phyloP scores from a whole-genome alignment of 2,888 invertebrate genomes.

The Callimorpha dominula region DNA sequence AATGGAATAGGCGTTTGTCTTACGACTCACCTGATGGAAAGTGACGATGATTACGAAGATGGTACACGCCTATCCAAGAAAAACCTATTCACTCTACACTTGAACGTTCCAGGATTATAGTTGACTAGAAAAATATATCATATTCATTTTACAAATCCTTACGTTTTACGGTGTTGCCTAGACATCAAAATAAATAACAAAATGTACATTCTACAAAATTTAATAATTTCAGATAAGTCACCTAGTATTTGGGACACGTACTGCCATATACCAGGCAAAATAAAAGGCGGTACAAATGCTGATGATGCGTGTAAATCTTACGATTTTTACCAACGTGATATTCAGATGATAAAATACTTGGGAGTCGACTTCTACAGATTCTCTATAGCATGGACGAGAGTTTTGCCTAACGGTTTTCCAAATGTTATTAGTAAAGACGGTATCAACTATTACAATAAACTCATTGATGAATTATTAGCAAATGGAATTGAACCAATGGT shows the following conservation, averaged over 20 bases:
- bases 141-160: not conserved
- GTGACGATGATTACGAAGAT: too few species aligned
- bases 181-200: not conserved
- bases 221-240: constrained; percentile 76
- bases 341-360: constrained; percentile 76
- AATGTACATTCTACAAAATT: not conserved
- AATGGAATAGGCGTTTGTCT: too few species aligned
- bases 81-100: too few species aligned
- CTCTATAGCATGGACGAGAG: constrained; percentile 88
- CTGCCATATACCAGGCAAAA: constrained; percentile 78
- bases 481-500: constrained; percentile 88
- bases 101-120: too few species aligned
- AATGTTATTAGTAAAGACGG: constrained; percentile 86
- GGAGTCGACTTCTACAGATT: constrained; percentile 86
- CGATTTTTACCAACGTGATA: constrained; percentile 86
- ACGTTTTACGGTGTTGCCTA: not conserved
- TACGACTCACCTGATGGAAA: too few species aligned
- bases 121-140: too few species aligned
- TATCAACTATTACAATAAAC: constrained; percentile 87
- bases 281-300: constrained; percentile 84
- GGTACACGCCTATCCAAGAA: too few species aligned
- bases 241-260: constrained; percentile 88
- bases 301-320: constrained; percentile 88
- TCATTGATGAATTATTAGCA: constrained; percentile 87
- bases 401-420: constrained; percentile 87